phyloP scores from a whole-genome alignment of 2,888 invertebrate genomes.

The Pemphredon lugubris region DNA sequence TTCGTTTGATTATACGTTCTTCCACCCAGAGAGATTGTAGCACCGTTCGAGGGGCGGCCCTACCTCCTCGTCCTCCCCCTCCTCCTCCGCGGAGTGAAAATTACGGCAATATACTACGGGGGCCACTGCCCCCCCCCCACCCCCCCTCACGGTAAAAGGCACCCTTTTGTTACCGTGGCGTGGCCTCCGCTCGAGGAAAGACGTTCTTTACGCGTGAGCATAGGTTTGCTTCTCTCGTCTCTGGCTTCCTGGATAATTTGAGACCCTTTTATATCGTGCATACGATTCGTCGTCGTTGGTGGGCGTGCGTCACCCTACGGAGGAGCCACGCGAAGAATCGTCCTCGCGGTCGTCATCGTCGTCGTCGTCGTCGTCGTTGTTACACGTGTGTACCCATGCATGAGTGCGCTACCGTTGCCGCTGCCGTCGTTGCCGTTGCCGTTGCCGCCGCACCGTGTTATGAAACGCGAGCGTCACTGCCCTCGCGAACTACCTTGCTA shows the following conservation, averaged over 20 bases:
- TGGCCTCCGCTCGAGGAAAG: slow-evolving; percentile 52
- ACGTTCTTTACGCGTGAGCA: slow-evolving; percentile 63
- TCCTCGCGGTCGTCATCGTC: slow-evolving; percentile 12
- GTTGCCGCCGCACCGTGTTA: slow-evolving; percentile 53
- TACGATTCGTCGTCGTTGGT: slow-evolving; percentile 52
- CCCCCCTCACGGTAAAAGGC: slow-evolving; percentile 7
- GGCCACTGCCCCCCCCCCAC: slow-evolving; percentile 24
- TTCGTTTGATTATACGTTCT: slow-evolving; percentile 68
- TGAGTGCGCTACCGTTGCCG: slow-evolving; percentile 48
- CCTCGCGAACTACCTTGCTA: slow-evolving; percentile 66
- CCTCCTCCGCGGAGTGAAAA: slow-evolving; percentile 58
- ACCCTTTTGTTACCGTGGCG: slow-evolving; percentile 45
- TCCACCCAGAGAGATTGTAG: slow-evolving; percentile 47
- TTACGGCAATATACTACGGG: slow-evolving; percentile 61
- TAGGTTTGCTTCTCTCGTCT: slow-evolving; percentile 44
- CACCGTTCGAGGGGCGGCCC: slow-evolving; percentile 43
- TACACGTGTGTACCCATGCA: slow-evolving; percentile 53
- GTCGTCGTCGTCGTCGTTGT: slow-evolving; percentile 31
- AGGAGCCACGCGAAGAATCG: slow-evolving; percentile 51
- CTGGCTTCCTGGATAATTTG: slow-evolving; percentile 70
- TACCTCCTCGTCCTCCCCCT: neutral
- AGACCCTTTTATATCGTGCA: slow-evolving; percentile 59
- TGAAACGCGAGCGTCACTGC: slow-evolving; percentile 67
- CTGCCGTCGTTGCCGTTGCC: slow-evolving; percentile 25
- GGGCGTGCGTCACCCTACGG: slow-evolving; percentile 57